phyloP scores from a whole-genome alignment of 2,888 invertebrate genomes.

The Altica lythri region DNA sequence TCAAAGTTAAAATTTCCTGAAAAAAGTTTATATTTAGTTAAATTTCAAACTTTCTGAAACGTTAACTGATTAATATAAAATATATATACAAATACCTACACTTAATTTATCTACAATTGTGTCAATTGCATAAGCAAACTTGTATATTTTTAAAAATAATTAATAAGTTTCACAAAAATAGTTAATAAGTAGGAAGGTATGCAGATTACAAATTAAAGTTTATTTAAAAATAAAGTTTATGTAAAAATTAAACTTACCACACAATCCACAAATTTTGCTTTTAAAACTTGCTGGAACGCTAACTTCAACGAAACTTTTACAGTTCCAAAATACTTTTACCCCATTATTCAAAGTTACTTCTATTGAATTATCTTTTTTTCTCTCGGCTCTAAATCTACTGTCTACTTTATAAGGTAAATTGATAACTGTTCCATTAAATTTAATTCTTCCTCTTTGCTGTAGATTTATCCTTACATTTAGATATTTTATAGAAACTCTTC shows the following conservation, averaged over 20 bases:
- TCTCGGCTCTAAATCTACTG: slow-evolving; percentile 65
- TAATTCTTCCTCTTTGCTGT: slow-evolving; percentile 83
- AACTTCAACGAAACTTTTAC: slow-evolving; percentile 87
- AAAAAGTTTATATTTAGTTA: too few species aligned
- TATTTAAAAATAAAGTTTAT: too few species aligned
- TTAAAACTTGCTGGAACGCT: slow-evolving; percentile 77
- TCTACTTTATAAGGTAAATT: slow-evolving; percentile 41
- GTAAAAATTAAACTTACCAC: slow-evolving; percentile 96
- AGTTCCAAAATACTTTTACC: slow-evolving; percentile 88
- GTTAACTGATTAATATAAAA: too few species aligned
- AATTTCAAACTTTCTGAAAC: too few species aligned
- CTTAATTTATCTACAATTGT: too few species aligned
- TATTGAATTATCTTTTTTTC: slow-evolving; percentile 70
- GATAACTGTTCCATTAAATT: slow-evolving; percentile 80
- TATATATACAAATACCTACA: too few species aligned
- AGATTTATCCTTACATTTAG: slow-evolving; percentile 78
- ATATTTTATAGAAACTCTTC: slow-evolving; percentile 82
- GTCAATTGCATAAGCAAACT: too few species aligned
- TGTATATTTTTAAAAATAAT: too few species aligned
- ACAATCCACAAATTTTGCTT: slow-evolving; percentile 83
- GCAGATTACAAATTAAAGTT: too few species aligned
- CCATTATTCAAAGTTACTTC: slow-evolving; percentile 73
- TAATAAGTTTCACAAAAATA: too few species aligned
- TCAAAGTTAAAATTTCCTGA: too few species aligned
- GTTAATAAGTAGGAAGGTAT: too few species aligned